Percentiles rank a stretch among this genome's conserved stretches.
Evolutionary conservation across 2,797 vertebrate species (phyloP).

Genomic region (Lacerta viridis): DNA sequence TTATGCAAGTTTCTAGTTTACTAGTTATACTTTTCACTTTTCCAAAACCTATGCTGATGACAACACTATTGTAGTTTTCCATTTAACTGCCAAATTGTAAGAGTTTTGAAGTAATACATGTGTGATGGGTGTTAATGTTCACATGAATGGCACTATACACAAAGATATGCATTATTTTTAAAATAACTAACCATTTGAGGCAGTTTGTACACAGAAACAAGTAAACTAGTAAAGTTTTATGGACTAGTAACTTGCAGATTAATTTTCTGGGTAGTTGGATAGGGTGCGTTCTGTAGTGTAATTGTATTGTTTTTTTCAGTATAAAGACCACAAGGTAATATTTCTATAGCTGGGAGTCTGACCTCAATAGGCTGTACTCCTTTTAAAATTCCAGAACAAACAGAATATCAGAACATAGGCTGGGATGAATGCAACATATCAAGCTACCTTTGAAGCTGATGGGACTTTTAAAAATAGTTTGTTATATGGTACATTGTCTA

Average conservation of each 20-base stretch:
- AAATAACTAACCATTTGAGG: background rate
- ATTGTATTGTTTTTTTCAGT: background rate
- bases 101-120: background rate
- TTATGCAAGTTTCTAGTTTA: background rate
- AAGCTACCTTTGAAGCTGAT: too few species aligned
- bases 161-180: background rate
- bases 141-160: background rate
- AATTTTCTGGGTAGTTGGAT: background rate
- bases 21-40: background rate
- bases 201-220: background rate
- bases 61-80: background rate
- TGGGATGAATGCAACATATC: too few species aligned
- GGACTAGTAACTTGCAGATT: background rate
- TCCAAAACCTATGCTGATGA: background rate
- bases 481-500: background rate
- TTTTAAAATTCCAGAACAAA: slow-evolving; percentile 5
- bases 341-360: slow-evolving; percentile 11
- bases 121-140: background rate
- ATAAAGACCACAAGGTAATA: background rate
- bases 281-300: background rate
- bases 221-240: background rate
- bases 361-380: background rate
- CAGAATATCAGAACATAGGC: too few species aligned
- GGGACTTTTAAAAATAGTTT: background rate
- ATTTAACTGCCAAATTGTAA: background rate